phyloP scores from a whole-genome alignment of 2,888 invertebrate genomes.

The Dorcus parallelipipedus region DNA sequence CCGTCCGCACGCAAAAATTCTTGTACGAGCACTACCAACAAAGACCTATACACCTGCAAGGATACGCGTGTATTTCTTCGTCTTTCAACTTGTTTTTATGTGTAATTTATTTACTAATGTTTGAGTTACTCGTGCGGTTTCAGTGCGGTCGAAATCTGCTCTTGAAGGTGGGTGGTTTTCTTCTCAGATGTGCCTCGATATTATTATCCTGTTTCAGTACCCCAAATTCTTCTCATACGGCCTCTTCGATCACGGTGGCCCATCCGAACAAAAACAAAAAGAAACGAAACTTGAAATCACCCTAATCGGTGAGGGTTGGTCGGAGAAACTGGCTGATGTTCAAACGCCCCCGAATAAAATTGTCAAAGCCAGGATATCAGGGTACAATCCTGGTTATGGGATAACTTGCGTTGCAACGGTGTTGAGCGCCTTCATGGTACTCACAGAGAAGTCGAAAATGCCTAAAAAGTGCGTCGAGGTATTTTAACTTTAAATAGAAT shows the following conservation, averaged over 20 bases:
- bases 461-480: constrained; percentile 61
- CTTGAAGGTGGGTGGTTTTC: constrained; percentile 52
- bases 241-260: constrained; percentile 62
- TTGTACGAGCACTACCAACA: constrained; percentile 64
- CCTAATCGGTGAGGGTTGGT: constrained; percentile 79
- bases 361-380: constrained; percentile 63
- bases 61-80: constrained; percentile 58
- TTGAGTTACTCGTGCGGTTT: constrained; percentile 59
- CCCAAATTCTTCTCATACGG: constrained; percentile 67
- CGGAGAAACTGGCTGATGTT: constrained; percentile 55
- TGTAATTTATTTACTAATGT: constrained; percentile 57
- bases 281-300: constrained; percentile 63
- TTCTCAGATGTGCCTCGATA: not conserved
- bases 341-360: constrained; percentile 62
- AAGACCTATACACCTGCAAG: constrained; percentile 75
- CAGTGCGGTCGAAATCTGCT: constrained; percentile 62
- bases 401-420: constrained; percentile 73
- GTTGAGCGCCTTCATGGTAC: constrained; percentile 67
- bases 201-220: constrained; percentile 22
- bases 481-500: not conserved
- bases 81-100: constrained; percentile 52
- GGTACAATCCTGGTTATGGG: constrained; percentile 77
- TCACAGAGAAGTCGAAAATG: constrained; percentile 72
- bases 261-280: constrained; percentile 58
- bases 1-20: constrained; percentile 74